These are phyloP conservation scores for Asobara japonica DNA, from an alignment of 1,140 invertebrate genomes.

Conservation along the genomic window DNA sequence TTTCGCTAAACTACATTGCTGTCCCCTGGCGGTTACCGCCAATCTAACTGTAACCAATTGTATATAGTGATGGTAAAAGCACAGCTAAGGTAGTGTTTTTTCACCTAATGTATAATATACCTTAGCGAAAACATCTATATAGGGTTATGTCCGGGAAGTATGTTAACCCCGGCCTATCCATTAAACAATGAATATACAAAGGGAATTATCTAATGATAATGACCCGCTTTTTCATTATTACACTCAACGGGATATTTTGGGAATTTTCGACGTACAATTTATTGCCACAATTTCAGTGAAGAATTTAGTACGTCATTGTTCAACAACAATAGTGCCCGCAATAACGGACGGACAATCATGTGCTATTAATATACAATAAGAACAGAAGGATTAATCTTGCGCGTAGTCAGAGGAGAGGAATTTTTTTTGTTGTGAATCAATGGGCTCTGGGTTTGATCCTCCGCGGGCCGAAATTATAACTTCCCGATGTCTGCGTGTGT, in stretches of 20 bases:
- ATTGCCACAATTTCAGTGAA: not conserved
- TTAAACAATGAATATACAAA: not conserved
- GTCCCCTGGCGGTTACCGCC: constrained; percentile 42
- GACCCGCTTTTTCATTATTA: not conserved
- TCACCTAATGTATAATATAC: not conserved
- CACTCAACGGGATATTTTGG: not conserved
- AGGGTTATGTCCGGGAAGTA: not conserved
- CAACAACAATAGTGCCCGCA: not conserved
- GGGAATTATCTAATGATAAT: not conserved
- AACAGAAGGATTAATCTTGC: not conserved
- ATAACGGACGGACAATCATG: not conserved
- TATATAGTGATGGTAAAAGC: not conserved
- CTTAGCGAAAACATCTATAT: not conserved
- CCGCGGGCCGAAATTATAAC: no score
- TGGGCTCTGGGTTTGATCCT: no score
- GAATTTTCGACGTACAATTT: not conserved
- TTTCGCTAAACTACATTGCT: constrained; percentile 45
- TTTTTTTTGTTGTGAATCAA: no score
- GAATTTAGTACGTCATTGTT: not conserved
- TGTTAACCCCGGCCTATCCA: not conserved
- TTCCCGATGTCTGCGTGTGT: no score
- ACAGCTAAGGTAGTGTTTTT: not conserved
- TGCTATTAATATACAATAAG: not conserved
- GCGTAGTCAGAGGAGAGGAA: no score
- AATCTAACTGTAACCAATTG: constrained; percentile 40